These are phyloP conservation scores for Meriones unguiculatus DNA, from an alignment of 2,113 vertebrate species.

Conservation along the genomic window DNA sequence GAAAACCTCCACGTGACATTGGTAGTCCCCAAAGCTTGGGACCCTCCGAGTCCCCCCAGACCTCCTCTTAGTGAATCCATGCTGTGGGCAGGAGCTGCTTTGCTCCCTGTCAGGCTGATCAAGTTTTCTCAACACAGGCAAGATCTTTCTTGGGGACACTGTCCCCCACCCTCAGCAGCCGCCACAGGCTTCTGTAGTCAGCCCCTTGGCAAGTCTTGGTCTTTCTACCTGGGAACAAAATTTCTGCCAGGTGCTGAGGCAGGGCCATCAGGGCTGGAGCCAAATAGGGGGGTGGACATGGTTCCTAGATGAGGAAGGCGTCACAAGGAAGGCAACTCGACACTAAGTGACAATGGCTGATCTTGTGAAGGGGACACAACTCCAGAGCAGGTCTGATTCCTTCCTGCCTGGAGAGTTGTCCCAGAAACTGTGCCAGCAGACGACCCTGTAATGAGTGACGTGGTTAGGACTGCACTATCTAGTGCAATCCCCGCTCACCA, in stretches of 20 bases:
- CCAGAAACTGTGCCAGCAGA: slow-evolving; percentile 19
- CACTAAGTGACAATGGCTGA: slow-evolving; percentile 8
- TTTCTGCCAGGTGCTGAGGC: background rate
- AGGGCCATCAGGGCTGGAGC: background rate
- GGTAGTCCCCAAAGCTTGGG: background rate
- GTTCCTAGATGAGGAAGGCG: slow-evolving; percentile 50
- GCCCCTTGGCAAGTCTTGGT: slow-evolving; percentile 4
- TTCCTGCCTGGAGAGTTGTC: slow-evolving; percentile 10
- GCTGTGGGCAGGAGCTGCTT: background rate
- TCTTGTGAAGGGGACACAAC: slow-evolving; percentile 35
- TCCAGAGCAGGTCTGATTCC: slow-evolving; percentile 36
- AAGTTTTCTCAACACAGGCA: slow-evolving; percentile 24
- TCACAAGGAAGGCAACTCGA: background rate
- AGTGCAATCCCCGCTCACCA: background rate
- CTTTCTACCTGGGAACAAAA: background rate
- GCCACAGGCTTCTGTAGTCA: background rate
- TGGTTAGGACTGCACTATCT: background rate
- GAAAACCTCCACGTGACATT: background rate
- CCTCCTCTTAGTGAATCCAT: background rate
- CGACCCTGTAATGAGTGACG: background rate
- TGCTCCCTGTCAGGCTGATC: background rate
- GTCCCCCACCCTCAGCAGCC: too few species aligned
- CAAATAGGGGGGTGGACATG: background rate
- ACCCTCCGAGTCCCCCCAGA: background rate
- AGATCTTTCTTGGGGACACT: background rate